A percentile compares a stretch with the other conserved stretches of the same genome.
phyloP scores from a whole-genome alignment of 2,888 invertebrate species.

The Sinotaia quadrata region DNA sequence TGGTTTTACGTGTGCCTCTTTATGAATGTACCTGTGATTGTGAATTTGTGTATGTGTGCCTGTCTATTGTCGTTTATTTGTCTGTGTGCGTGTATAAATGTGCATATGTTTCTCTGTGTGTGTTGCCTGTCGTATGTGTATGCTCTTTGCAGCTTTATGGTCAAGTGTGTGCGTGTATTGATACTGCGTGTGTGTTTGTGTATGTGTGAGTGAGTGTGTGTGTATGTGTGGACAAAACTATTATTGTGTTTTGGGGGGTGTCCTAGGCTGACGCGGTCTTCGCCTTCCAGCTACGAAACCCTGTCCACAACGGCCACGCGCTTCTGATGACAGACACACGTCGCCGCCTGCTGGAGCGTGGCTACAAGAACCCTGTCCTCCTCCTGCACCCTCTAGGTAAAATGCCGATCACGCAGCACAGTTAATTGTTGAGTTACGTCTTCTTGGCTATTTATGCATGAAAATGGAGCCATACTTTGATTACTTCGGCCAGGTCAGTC shows the following conservation, averaged over 20 bases:
- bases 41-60: neutral
- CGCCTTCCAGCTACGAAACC: slow-evolving; percentile 97
- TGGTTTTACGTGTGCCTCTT: neutral
- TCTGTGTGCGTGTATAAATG: neutral
- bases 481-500: too few species aligned
- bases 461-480: too few species aligned
- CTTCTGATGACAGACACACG: slow-evolving; percentile 87
- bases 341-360: slow-evolving; percentile 73
- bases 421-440: too few species aligned
- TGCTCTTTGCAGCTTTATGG: neutral
- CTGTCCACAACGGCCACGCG: slow-evolving; percentile 99
- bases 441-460: too few species aligned
- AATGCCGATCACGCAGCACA: too few species aligned
- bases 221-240: too few species aligned
- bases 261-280: slow-evolving; percentile 96
- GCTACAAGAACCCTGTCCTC: slow-evolving; percentile 94
- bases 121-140: too few species aligned
- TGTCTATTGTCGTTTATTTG: neutral
- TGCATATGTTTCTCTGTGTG: neutral
- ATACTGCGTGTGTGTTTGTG: neutral
- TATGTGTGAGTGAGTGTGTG: too few species aligned
- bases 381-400: slow-evolving; percentile 89
- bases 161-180: neutral
- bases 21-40: too few species aligned
- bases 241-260: too few species aligned